These are phyloP conservation scores for Manis crassicaudata DNA, from an alignment of 2,797 vertebrate species.

Conservation along the genomic window DNA sequence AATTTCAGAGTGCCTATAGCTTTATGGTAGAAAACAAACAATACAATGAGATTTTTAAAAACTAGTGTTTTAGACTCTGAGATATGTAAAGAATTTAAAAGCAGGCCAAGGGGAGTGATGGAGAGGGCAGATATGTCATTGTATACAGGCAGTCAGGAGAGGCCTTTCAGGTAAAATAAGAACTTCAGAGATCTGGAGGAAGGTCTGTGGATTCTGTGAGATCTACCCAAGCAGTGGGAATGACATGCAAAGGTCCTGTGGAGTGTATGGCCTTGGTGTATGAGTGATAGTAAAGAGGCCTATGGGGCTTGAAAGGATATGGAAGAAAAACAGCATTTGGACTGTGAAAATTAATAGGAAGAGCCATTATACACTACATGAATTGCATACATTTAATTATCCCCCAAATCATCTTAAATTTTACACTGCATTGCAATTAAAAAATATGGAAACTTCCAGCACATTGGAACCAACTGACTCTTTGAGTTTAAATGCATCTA, in stretches of 20 bases:
- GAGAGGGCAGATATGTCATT: neutral
- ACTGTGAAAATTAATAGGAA: conserved; percentile 70
- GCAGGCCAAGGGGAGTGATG: neutral
- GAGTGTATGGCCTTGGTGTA: neutral
- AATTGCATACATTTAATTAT: conserved; percentile 72
- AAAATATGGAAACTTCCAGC: conserved; percentile 59
- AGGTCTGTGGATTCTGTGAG: neutral
- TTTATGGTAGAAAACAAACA: neutral
- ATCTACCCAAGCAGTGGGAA: neutral
- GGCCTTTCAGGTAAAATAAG: neutral
- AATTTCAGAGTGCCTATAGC: neutral
- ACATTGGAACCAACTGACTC: conserved; percentile 66
- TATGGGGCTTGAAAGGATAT: conserved; percentile 41
- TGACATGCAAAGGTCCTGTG: neutral
- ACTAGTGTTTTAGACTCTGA: neutral
- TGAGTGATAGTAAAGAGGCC: conserved; percentile 46
- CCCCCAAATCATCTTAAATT: conserved; percentile 74
- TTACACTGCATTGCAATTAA: conserved; percentile 60
- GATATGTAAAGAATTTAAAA: neutral
- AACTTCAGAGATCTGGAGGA: neutral
- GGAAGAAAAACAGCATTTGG: neutral
- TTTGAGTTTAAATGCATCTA: conserved; percentile 70
- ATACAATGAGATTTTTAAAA: neutral
- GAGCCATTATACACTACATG: conserved; percentile 66
- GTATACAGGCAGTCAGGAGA: neutral